Evolutionary conservation across 2,797 vertebrate genomes (phyloP), one percentile per base, ranked within the genome.

Genomic region (Phalanger gymnotis): DNA sequence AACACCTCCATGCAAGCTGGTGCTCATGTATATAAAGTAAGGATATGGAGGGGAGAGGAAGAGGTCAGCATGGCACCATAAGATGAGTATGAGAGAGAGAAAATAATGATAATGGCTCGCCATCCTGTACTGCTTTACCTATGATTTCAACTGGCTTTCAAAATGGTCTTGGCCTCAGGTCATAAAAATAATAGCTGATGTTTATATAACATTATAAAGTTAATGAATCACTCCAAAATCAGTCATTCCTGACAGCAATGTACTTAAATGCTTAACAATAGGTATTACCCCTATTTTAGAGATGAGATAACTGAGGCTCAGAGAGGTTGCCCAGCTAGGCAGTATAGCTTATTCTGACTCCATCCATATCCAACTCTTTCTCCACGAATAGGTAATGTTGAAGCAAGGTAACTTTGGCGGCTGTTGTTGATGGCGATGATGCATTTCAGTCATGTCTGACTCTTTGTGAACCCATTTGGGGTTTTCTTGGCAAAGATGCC

Each of bases 1-100:
- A 9, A 14, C 12, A 31, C 19, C 11, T 40, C 22, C 25, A 13
- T 0, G 28, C 0, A 0, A 0, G 25, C 0, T 11, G 40, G 34
- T 0, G 19, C 19, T 19, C 22, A 40, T 40, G 6, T 40, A 6
- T 22, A 6, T 47, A 40, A 61, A 81, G 19, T 81, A 81, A 40
- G n/a, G 66, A 19, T 81, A 81, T 25, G 16, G n/a, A 47, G n/a
- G n/a, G 5, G 19, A 40, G 16, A 40, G 16, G 1, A 73, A 73
- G 13, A 73, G n/a, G 16, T 40, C n/a, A 73, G n/a, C 16, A 19
- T 22, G n/a, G 66, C 19, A 73, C 16, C 19, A n/a, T 22, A 47
- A 9, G 4, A 81, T 9, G 7, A 47, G 6, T 7, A 81, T 10
- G n/a, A 81, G 66, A 81, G 19, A 40, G n/a, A 19, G 10, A 81